These are phyloP conservation scores for Onthophagus sagittarius DNA, from an alignment of 2,888 invertebrate species.

Conservation along the genomic window DNA sequence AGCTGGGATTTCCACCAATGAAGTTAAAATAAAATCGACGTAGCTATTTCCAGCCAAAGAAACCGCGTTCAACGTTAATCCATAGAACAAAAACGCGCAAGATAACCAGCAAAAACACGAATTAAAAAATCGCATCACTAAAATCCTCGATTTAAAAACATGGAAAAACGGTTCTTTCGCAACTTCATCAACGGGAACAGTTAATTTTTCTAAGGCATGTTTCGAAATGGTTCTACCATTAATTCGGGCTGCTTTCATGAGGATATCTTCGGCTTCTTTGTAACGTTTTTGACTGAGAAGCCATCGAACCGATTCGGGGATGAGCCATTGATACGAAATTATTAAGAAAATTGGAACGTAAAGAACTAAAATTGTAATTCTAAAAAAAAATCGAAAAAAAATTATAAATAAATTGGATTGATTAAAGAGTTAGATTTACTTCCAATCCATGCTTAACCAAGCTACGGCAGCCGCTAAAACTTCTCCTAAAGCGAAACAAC, in stretches of 20 bases:
- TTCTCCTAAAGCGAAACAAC: conserved; percentile 69
- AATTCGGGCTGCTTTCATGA: conserved; percentile 59
- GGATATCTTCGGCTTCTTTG: conserved; percentile 55
- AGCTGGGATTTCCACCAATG: conserved; percentile 69
- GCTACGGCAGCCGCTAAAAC: conserved; percentile 64
- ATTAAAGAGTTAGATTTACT: conserved; percentile 38
- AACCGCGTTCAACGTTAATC: conserved; percentile 73
- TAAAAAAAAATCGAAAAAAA: conserved; percentile 30
- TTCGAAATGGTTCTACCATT: conserved; percentile 51
- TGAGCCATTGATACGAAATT: conserved; percentile 62
- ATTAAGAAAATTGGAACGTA: conserved; percentile 67
- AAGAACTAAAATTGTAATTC: conserved; percentile 46
- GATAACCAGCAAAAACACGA: conserved; percentile 80
- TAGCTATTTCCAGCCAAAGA: conserved; percentile 71
- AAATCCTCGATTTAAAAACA: conserved; percentile 52
- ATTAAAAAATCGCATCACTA: conserved; percentile 56
- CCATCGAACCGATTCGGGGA: conserved; percentile 76
- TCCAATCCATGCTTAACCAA: conserved; percentile 66
- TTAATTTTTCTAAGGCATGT: conserved; percentile 38
- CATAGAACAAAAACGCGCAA: conserved; percentile 75
- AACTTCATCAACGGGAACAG: conserved; percentile 22
- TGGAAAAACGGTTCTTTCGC: conserved; percentile 24
- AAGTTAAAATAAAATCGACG: conserved; percentile 68
- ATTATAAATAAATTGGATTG: neutral
- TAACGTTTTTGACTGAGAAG: conserved; percentile 59